A percentile compares a stretch with the other conserved stretches of the same genome.
phyloP scores from a whole-genome alignment of 1,140 invertebrate species.

The Cataglyphis hispanica region DNA sequence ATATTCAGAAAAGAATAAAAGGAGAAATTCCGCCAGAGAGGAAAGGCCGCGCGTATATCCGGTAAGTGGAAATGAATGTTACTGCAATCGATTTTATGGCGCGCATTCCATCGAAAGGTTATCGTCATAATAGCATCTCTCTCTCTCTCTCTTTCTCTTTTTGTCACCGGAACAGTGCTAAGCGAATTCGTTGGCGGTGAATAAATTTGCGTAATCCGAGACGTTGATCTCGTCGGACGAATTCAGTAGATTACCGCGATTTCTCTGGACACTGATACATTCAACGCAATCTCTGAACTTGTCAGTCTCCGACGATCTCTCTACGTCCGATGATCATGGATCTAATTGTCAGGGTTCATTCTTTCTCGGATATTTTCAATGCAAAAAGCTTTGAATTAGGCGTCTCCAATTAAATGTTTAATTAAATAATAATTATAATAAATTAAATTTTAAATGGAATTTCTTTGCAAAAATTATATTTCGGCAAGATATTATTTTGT shows the following conservation, averaged over 20 bases:
- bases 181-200: slow-evolving; percentile 49
- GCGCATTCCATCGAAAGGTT: slow-evolving; percentile 13
- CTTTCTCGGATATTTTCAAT: neutral
- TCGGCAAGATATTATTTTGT: neutral
- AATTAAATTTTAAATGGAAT: neutral
- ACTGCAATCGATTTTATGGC: neutral
- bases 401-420: neutral
- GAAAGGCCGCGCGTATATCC: no score
- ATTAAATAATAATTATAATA: neutral
- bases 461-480: neutral
- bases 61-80: slow-evolving; percentile 11
- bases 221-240: neutral
- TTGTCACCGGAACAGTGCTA: slow-evolving; percentile 9
- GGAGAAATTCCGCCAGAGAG: no score
- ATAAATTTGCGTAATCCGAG: slow-evolving; percentile 60
- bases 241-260: slow-evolving; percentile 24
- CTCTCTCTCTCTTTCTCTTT: neutral
- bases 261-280: slow-evolving; percentile 3
- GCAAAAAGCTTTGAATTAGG: neutral
- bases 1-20: neutral
- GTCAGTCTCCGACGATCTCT: neutral
- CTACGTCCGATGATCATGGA: slow-evolving; percentile 8
- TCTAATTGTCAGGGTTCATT: slow-evolving; percentile 20
- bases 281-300: slow-evolving; percentile 19
- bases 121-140: neutral